Conservation (phyloP, 2,797 vertebrate species). For the Tamandua tetradactyla region DNA sequence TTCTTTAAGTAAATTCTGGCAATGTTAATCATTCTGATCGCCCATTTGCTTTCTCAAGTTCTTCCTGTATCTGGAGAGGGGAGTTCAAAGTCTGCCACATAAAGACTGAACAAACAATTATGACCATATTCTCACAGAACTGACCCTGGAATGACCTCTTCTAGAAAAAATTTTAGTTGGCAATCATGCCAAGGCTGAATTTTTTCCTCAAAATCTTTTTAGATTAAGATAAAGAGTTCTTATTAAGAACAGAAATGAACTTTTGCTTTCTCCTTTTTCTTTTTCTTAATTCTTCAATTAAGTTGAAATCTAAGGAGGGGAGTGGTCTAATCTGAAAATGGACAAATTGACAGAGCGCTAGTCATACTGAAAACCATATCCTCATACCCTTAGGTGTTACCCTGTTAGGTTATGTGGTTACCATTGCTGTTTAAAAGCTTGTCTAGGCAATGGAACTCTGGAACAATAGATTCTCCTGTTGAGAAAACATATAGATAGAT, state of each 20-base stretch:
- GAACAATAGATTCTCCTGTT: background rate
- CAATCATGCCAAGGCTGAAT: background rate
- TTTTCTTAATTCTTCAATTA: background rate
- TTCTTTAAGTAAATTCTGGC: background rate
- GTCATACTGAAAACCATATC: background rate
- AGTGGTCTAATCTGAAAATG: background rate
- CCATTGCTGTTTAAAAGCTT: background rate
- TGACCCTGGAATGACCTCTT: background rate
- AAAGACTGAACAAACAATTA: background rate
- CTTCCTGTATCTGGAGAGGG: background rate
- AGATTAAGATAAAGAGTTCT: background rate
- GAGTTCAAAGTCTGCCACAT: background rate
- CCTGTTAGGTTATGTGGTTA: background rate
- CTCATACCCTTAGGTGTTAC: background rate
- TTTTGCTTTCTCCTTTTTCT: background rate
- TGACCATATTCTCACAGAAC: background rate
- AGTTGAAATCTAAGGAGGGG: background rate
- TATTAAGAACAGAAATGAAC: background rate
- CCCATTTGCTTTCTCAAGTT: background rate
- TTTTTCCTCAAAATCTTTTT: background rate
- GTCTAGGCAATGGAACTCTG: background rate
- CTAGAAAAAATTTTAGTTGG: background rate
- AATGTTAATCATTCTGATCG: background rate
- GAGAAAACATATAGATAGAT: background rate
- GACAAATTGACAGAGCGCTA: background rate